Conservation (phyloP, 2,888 invertebrate species). For the Cremastobaeus sp. region DNA sequence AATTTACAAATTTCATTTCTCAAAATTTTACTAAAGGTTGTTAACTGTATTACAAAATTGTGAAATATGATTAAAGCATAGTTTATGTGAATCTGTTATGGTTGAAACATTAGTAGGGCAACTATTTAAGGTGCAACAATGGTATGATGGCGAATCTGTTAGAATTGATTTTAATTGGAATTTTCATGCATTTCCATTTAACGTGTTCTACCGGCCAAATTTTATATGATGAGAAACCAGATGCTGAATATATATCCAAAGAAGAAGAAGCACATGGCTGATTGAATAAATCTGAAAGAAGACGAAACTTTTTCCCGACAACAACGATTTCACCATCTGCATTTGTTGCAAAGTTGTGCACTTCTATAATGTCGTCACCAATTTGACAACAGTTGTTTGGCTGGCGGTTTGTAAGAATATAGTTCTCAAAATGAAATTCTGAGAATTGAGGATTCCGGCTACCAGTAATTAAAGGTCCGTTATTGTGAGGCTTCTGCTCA, state of each 20-base stretch:
- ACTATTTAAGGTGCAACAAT: neutral
- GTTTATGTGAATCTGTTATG: no score
- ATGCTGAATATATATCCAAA: conserved; percentile 7
- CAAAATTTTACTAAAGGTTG: no score
- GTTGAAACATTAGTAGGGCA: no score
- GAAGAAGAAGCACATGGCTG: conserved; percentile 10
- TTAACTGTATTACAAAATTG: no score
- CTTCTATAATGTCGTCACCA: conserved; percentile 2
- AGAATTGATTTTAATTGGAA: neutral
- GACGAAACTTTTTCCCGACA: conserved; percentile 6
- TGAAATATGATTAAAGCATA: no score
- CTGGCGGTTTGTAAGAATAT: neutral
- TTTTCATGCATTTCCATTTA: neutral
- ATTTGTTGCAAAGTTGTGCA: conserved; percentile 12
- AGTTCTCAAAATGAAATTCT: conserved; percentile 5
- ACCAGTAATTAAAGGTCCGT: conserved; percentile 1
- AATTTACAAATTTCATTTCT: no score
- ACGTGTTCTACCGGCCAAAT: neutral
- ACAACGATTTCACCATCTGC: neutral
- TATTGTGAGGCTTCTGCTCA: neutral
- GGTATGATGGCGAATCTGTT: neutral
- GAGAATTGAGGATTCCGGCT: conserved; percentile 14
- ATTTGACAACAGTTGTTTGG: conserved; percentile 13
- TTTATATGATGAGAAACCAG: neutral
- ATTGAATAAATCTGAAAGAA: neutral